Evolutionary conservation across 2,888 invertebrate species (phyloP).

Genomic region (Cyclophora albipunctata): DNA sequence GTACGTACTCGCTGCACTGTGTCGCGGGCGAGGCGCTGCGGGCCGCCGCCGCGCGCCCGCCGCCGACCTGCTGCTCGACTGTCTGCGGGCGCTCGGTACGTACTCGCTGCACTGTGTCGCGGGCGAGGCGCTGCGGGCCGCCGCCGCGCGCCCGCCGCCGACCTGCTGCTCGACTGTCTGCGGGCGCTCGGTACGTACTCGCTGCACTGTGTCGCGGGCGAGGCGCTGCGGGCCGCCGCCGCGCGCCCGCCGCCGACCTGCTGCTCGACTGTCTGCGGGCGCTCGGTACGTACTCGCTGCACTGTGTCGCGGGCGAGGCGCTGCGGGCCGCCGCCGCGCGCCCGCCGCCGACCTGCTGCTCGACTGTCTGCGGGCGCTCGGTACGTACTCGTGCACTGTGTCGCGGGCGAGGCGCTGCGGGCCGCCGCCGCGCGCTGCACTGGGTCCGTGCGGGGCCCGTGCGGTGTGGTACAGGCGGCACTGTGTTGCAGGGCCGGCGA

Average conservation of each 20-base stretch:
- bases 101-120: not conserved
- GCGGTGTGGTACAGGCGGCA: too few relatives aligned
- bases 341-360: not conserved
- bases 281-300: too few relatives aligned
- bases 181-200: too few relatives aligned
- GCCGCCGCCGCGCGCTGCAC: not conserved
- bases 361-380: too few relatives aligned
- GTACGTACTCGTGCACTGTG: too few relatives aligned
- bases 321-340: not conserved
- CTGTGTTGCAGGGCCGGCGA: not conserved
- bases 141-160: not conserved
- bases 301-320: too few relatives aligned
- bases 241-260: not conserved
- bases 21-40: slow-evolving; percentile 8
- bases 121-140: not conserved
- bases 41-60: slow-evolving; percentile 1
- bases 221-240: not conserved
- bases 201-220: too few relatives aligned
- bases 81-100: not conserved
- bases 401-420: not conserved
- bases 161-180: too few relatives aligned
- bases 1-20: not conserved
- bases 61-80: not conserved
- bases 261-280: too few relatives aligned
- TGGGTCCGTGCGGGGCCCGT: too few relatives aligned